phyloP scores from a whole-genome alignment of 2,888 invertebrate species.

The Lasioglossum morio region DNA sequence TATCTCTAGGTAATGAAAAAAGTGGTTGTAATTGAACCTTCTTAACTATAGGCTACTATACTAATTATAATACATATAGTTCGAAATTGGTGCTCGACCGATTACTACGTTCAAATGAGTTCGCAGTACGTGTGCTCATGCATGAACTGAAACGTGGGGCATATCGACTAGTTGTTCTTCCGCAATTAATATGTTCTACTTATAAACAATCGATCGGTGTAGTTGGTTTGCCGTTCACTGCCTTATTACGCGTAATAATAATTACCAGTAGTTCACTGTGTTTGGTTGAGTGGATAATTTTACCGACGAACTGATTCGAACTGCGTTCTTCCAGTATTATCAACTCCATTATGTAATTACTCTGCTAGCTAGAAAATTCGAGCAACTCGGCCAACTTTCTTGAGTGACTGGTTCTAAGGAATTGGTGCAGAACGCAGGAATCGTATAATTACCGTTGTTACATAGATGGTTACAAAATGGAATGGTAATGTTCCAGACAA shows the following conservation, averaged over 20 bases:
- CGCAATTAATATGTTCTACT: background rate
- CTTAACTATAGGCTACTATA: no score
- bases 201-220: background rate
- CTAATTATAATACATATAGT: background rate
- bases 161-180: background rate
- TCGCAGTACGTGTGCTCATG: background rate
- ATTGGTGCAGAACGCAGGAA: slow-evolving; percentile 3
- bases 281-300: background rate
- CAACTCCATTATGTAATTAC: slow-evolving; percentile 22
- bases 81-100: background rate
- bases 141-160: background rate
- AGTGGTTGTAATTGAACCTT: no score
- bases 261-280: background rate
- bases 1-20: no score
- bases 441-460: background rate
- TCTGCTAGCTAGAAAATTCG: background rate
- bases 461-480: background rate
- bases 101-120: background rate
- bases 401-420: background rate
- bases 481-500: background rate
- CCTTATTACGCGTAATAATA: background rate
- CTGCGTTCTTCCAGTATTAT: background rate
- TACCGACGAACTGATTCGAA: background rate
- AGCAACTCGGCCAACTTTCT: slow-evolving; percentile 11
- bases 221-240: background rate